These are phyloP conservation scores for Trachelipus rathkii DNA, from an alignment of 1,140 invertebrate species.

Conservation along the genomic window DNA sequence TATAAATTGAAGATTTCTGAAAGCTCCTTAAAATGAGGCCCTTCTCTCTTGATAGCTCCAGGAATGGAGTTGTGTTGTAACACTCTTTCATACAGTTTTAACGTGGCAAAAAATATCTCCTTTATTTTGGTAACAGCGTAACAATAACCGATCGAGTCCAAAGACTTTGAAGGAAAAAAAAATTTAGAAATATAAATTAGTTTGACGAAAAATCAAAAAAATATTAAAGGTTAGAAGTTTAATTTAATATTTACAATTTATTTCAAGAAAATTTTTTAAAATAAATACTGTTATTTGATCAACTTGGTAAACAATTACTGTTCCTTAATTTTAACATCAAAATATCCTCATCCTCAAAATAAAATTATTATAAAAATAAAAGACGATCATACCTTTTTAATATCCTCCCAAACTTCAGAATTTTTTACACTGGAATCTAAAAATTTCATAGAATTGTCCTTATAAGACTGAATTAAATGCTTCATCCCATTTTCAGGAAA, in stretches of 20 bases:
- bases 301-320: too few relatives aligned
- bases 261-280: too few relatives aligned
- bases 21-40: constrained; percentile 31
- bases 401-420: constrained; percentile 34
- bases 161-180: constrained; percentile 22
- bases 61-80: constrained; percentile 35
- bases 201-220: too few relatives aligned
- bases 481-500: constrained; percentile 31
- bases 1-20: constrained; percentile 30
- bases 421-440: constrained; percentile 31
- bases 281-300: too few relatives aligned
- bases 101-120: constrained; percentile 33
- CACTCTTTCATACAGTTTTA: constrained; percentile 36
- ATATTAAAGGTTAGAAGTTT: too few relatives aligned
- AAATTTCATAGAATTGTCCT: constrained; percentile 29
- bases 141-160: constrained; percentile 23
- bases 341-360: too few relatives aligned
- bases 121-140: constrained; percentile 29
- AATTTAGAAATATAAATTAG: too few relatives aligned
- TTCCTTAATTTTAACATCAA: too few relatives aligned
- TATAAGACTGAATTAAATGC: constrained; percentile 31
- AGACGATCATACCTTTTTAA: constrained; percentile 28
- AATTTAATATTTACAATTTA: too few relatives aligned
- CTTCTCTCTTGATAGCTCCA: constrained; percentile 34
- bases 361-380: neutral